Conservation (phyloP, 2,797 vertebrate species). For the Nannoperca obscura region DNA sequence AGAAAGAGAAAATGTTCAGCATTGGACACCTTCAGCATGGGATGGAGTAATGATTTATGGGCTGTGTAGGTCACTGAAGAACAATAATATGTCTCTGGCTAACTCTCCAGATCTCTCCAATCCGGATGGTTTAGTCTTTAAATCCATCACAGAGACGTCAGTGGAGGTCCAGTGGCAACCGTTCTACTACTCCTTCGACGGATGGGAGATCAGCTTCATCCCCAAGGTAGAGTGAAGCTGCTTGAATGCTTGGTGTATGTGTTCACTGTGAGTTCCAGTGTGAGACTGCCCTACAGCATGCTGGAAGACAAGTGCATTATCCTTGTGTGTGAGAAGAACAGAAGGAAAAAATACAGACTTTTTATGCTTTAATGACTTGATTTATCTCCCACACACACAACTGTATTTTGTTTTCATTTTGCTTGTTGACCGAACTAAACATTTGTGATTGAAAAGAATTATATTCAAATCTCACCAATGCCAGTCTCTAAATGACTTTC, state of each 20-base stretch:
- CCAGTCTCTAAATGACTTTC: conserved; percentile 28
- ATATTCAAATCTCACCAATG: conserved; percentile 28
- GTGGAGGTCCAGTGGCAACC: conserved; percentile 97
- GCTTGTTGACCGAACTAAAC: neutral
- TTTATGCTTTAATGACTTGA: neutral
- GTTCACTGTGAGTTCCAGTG: conserved; percentile 18
- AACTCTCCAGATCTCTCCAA: conserved; percentile 91
- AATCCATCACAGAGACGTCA: conserved; percentile 96
- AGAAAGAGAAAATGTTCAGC: conserved; percentile 24
- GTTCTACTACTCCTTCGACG: conserved; percentile 94
- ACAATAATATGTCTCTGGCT: conserved; percentile 76
- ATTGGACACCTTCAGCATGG: conserved; percentile 34
- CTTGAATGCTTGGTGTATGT: conserved; percentile 17
- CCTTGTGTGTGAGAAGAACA: neutral
- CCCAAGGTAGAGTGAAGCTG: conserved; percentile 88
- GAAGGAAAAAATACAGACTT: neutral
- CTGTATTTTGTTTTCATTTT: neutral
- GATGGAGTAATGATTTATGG: conserved; percentile 75
- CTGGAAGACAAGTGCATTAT: neutral
- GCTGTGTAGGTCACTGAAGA: conserved; percentile 61
- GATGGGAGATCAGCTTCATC: conserved; percentile 99
- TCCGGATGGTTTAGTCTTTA: conserved; percentile 94
- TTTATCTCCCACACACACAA: neutral
- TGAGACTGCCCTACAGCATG: neutral
- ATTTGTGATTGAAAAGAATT: conserved; percentile 27